phyloP scores from a whole-genome alignment of 2,797 vertebrate genomes.

The Myiotriccus ornatus region DNA sequence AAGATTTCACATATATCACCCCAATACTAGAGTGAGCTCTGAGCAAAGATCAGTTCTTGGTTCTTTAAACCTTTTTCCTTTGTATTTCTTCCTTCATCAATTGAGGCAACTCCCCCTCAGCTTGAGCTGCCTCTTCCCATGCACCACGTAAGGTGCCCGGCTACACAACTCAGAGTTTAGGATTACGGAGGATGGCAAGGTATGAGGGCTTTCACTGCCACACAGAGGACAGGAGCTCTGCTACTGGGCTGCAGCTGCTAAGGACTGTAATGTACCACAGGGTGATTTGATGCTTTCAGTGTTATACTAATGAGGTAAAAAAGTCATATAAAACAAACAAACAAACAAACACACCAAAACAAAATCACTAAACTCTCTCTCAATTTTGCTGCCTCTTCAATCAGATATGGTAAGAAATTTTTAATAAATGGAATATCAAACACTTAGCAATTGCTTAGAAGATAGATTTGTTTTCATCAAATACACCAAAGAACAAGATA shows the following conservation, averaged over 20 bases:
- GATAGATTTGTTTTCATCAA: background rate
- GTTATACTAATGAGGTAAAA: background rate
- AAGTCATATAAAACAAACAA: background rate
- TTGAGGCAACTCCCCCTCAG: background rate
- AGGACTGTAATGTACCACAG: background rate
- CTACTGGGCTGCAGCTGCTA: background rate
- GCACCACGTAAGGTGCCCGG: fast-evolving
- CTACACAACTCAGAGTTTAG: background rate
- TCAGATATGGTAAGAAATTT: background rate
- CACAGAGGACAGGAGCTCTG: background rate
- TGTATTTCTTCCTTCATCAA: background rate
- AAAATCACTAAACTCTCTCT: background rate
- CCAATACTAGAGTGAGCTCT: background rate
- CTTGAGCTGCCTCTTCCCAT: background rate
- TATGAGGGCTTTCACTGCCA: background rate
- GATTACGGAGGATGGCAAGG: background rate
- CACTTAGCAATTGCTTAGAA: background rate
- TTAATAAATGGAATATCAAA: background rate
- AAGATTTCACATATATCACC: background rate
- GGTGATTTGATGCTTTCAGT: background rate
- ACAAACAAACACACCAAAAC: fast-evolving
- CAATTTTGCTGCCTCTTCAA: background rate
- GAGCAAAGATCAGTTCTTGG: background rate
- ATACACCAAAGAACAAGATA: background rate
- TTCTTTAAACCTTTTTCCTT: background rate